Percentiles rank a stretch among this genome's conserved stretches.
Conservation (phyloP, 64 coral and sea anemone species). For the Montipora cactus region DNA sequence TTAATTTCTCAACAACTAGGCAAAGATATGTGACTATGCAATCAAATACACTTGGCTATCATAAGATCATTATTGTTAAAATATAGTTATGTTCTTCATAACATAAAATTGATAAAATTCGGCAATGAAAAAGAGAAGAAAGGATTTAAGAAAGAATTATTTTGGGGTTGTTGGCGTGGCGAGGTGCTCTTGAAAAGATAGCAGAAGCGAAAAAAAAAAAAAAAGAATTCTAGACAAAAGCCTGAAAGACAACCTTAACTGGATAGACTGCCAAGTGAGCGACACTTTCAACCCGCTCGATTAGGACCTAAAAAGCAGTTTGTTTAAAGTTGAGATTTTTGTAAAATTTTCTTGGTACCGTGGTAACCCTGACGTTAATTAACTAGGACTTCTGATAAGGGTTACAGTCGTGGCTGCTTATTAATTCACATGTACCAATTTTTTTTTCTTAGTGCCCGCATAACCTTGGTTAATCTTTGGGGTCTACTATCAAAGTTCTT, state of each 20-base stretch:
- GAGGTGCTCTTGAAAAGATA: background rate
- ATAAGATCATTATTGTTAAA: too few species aligned
- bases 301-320: background rate
- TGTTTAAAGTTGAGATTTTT: slow-evolving; percentile 34
- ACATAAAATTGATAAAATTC: background rate
- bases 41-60: too few species aligned
- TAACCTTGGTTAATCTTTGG: background rate
- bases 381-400: background rate
- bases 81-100: too few species aligned
- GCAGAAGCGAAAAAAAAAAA: background rate
- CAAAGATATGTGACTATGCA: too few species aligned
- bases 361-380: slow-evolving; percentile 11
- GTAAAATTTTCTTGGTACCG: background rate
- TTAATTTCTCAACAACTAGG: too few species aligned
- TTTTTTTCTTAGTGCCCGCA: background rate
- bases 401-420: background rate
- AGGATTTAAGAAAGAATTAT: background rate
- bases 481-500: background rate
- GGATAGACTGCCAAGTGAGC: too few species aligned
- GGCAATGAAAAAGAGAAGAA: background rate
- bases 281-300: background rate
- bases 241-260: too few species aligned
- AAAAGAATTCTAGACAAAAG: too few species aligned
- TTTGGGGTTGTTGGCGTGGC: background rate
- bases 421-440: background rate